phyloP scores from a whole-genome alignment of 2,888 invertebrate species.

The Cryptosula pallasiana region DNA sequence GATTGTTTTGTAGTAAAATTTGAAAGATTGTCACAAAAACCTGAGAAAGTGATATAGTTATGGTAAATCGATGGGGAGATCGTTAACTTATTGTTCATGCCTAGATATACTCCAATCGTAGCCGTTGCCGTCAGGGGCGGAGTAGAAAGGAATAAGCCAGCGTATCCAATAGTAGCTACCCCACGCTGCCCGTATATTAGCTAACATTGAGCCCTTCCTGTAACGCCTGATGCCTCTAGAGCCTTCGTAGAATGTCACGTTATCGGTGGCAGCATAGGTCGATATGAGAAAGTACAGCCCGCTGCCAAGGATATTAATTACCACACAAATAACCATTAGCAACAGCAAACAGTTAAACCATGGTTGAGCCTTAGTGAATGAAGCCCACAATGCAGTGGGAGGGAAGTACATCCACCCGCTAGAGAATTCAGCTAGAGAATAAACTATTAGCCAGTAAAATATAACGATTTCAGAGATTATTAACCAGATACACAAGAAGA shows the following conservation, averaged over 20 bases:
- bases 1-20: too few relatives aligned
- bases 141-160: constrained; percentile 6
- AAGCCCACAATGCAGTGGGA: neutral
- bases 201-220: neutral
- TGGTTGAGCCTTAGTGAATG: neutral
- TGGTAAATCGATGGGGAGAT: too few relatives aligned
- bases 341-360: constrained; percentile 18
- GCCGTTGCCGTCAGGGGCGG: constrained; percentile 6
- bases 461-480: neutral
- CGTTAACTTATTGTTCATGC: neutral
- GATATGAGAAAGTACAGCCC: neutral
- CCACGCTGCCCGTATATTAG: constrained; percentile 20
- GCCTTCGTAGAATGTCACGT: constrained; percentile 19
- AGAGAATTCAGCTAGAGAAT: neutral
- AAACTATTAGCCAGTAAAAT: neutral
- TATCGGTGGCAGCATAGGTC: neutral
- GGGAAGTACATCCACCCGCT: neutral
- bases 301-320: neutral
- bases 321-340: neutral
- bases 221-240: neutral
- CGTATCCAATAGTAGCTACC: constrained; percentile 20
- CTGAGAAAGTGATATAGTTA: too few relatives aligned
- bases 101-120: neutral
- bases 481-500: constrained; percentile 4
- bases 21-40: too few relatives aligned